phyloP scores from a whole-genome alignment of 2,888 invertebrate species.

The Cynaeus angustus region DNA sequence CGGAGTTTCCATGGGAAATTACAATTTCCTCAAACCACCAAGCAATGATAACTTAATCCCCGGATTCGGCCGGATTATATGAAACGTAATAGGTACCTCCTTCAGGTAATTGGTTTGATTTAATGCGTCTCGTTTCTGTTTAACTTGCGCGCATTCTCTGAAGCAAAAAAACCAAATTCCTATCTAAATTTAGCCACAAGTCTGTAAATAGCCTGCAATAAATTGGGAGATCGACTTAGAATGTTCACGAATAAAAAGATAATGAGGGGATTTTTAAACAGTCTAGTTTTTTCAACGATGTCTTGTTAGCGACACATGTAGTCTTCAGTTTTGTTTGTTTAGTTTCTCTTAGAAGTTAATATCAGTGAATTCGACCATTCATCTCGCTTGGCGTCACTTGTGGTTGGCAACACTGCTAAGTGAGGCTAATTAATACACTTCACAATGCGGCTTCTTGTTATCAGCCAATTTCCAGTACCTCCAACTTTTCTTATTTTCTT shows the following conservation, averaged over 20 bases:
- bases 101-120: conserved; percentile 45
- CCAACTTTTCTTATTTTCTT: conserved; percentile 7
- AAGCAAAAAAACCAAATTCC: conserved; percentile 23
- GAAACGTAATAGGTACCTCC: conserved; percentile 26
- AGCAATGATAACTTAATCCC: conserved; percentile 29
- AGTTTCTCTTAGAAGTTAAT: too few species aligned
- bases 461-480: neutral
- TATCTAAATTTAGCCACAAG: conserved; percentile 27
- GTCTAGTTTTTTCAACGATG: neutral
- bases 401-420: neutral
- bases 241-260: conserved; percentile 8
- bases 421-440: neutral
- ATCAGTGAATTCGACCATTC: too few species aligned
- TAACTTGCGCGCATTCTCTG: conserved; percentile 10
- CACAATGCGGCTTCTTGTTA: neutral
- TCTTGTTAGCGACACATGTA: too few species aligned
- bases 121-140: conserved; percentile 14
- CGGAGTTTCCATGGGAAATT: conserved; percentile 25
- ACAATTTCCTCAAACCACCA: conserved; percentile 19
- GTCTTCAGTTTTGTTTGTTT: too few species aligned
- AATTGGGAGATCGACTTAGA: conserved; percentile 8
- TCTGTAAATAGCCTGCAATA: conserved; percentile 19
- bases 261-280: conserved; percentile 2
- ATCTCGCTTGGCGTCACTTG: neutral
- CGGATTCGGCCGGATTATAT: conserved; percentile 27